Conservation (phyloP, 2,113 vertebrate genomes). For the Notarius lentiginosus region DNA sequence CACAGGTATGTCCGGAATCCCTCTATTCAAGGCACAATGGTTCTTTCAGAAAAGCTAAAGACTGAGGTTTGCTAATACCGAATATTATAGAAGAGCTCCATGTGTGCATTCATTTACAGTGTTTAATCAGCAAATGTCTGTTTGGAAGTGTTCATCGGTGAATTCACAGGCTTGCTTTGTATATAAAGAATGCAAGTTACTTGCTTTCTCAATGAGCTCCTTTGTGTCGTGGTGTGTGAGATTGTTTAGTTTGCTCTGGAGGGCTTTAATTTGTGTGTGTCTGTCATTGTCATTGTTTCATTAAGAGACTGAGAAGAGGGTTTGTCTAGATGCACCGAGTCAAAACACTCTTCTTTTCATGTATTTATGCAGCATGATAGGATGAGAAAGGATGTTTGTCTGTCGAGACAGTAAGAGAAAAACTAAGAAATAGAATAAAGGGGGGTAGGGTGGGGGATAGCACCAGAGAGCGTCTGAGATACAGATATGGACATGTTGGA, state of each 20-base stretch:
- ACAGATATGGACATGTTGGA: constrained; percentile 29
- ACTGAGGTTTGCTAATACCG: background rate
- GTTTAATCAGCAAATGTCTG: background rate
- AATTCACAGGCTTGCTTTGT: constrained; percentile 7
- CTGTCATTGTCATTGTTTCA: constrained; percentile 40
- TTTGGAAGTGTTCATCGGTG: background rate
- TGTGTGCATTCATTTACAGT: constrained; percentile 15
- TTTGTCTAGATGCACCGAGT: constrained; percentile 39
- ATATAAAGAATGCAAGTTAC: constrained; percentile 31
- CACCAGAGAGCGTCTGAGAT: background rate
- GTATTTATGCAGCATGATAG: background rate
- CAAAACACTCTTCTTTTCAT: constrained; percentile 29
- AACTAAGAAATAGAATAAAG: background rate
- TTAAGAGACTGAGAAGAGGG: constrained; percentile 20
- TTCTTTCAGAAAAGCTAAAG: constrained; percentile 19
- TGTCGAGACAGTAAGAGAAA: constrained; percentile 8
- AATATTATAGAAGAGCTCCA: background rate
- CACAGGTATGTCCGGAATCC: constrained; percentile 32
- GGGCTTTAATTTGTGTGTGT: constrained; percentile 15
- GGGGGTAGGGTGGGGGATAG: background rate
- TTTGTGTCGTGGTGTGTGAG: background rate
- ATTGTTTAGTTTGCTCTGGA: constrained; percentile 18
- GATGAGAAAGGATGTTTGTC: background rate
- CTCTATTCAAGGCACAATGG: constrained; percentile 20
- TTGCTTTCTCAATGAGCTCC: constrained; percentile 8